These are phyloP conservation scores for Phoxinus phoxinus DNA, from an alignment of 2,113 vertebrate species.

Conservation along the genomic window DNA sequence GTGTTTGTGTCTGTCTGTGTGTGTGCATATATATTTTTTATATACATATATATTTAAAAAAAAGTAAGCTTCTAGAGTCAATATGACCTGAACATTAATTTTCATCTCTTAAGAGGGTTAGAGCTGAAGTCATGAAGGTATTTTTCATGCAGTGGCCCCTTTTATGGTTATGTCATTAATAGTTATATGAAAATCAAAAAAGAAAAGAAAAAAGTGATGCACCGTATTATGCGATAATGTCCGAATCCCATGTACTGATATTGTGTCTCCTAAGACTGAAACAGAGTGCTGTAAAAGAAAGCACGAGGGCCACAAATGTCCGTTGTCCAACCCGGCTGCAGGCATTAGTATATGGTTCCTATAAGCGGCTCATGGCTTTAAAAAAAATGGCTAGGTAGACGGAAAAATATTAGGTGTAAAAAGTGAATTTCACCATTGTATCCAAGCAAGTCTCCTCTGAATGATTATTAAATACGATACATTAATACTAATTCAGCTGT, in stretches of 20 bases:
- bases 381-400: too few relatives aligned
- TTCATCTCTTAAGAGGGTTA: conserved; percentile 24
- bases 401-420: too few relatives aligned
- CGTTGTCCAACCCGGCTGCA: too few relatives aligned
- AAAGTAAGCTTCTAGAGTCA: neutral
- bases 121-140: neutral
- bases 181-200: neutral
- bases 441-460: too few relatives aligned
- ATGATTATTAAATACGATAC: too few relatives aligned
- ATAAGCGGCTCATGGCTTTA: too few relatives aligned
- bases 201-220: neutral
- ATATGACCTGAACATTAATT: conserved; percentile 1
- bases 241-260: neutral
- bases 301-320: too few relatives aligned
- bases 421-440: too few relatives aligned
- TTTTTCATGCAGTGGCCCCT: neutral
- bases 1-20: too few relatives aligned
- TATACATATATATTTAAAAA: neutral
- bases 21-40: neutral
- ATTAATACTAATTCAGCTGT: too few relatives aligned
- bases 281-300: too few relatives aligned
- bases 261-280: neutral
- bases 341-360: too few relatives aligned
- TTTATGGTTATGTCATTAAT: neutral
- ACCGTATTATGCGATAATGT: neutral